Base-by-base conservation (phyloP, 2,113 vertebrate genomes). In the Solea senegalensis region DNA sequence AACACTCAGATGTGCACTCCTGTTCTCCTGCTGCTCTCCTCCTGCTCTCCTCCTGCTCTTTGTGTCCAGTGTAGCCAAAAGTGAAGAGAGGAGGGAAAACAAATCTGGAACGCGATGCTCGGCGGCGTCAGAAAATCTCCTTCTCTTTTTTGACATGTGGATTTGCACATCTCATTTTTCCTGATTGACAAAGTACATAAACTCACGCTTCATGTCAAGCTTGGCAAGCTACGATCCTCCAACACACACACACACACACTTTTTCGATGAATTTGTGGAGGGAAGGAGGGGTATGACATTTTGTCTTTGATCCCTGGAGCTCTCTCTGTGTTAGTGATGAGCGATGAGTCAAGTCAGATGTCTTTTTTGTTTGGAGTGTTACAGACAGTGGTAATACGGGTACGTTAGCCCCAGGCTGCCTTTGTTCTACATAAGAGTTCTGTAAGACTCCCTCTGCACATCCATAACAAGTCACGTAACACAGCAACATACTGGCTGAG, bases 161-260 rank as follows among this genome's bases (percentile, higher is more conserved):
- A 91, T 89, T 91, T 89, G 92, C 91, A 90, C 89, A 82, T 91
- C 83, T 92, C 90, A 88, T 93, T 86, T 86, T 91, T 89, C 76
- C 53, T 85, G 88, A 92, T 80, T 90, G 88, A 90, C 90, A 93
- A 88, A 92, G 86, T 90, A 88, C 80, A 92, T 92, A 92, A 93
- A 93, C 90, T 89, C 81, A 81, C 55, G 67, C 85, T 87, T 82
- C 77, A 76, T 86, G 84, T 81, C 43, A 50, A 73, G 77, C 80
- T 90, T 88, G 88, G 84, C 88, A 87, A 72, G 78, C 73, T 39
- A 14, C 52, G 54, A 7, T 41, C 26, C 43, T 65, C 50, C 21
- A 60, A 78, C 44, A 69, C 66, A 73, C 78, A 71, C 45, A 46
- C 51, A 46, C 53, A 64, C 45, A 62, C 69, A 68, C 57, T 80